These are phyloP conservation scores for Sclerurus mexicanus DNA, from an alignment of 2,113 vertebrate species.

Conservation along the genomic window DNA sequence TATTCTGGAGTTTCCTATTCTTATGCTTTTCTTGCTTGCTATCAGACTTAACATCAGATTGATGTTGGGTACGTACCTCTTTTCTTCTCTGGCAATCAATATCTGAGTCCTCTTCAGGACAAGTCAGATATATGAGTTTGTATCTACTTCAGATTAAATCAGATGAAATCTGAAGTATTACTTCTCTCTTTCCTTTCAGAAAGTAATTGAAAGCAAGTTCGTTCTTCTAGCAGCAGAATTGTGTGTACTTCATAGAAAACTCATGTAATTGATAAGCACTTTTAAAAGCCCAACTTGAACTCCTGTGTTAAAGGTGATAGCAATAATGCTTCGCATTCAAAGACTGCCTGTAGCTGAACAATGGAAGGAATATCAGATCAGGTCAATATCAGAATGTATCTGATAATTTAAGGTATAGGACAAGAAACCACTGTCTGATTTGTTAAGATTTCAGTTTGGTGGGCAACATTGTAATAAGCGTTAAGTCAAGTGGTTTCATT, in stretches of 20 bases:
- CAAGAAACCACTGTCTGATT: background rate
- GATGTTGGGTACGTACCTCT: background rate
- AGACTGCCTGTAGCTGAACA: background rate
- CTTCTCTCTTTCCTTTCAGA: background rate
- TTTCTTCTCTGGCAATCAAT: background rate
- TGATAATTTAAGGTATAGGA: background rate
- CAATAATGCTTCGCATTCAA: background rate
- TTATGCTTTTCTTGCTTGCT: background rate
- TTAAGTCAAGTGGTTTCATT: background rate
- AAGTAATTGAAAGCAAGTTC: slow-evolving; percentile 14
- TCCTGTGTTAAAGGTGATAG: background rate
- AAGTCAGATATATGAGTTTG: background rate
- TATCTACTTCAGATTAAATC: background rate
- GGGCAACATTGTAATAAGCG: fast-evolving
- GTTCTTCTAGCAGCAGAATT: background rate
- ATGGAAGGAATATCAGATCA: background rate
- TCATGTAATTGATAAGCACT: background rate
- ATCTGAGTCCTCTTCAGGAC: background rate
- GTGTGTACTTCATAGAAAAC: background rate
- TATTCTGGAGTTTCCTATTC: background rate
- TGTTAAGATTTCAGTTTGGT: background rate
- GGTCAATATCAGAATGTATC: background rate
- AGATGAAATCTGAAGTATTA: slow-evolving; percentile 8
- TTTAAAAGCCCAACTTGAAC: background rate
- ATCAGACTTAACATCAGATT: background rate